These are phyloP conservation scores for Zaprionus kolodkinae DNA, from an alignment of 1,140 invertebrate species.

Conservation along the genomic window DNA sequence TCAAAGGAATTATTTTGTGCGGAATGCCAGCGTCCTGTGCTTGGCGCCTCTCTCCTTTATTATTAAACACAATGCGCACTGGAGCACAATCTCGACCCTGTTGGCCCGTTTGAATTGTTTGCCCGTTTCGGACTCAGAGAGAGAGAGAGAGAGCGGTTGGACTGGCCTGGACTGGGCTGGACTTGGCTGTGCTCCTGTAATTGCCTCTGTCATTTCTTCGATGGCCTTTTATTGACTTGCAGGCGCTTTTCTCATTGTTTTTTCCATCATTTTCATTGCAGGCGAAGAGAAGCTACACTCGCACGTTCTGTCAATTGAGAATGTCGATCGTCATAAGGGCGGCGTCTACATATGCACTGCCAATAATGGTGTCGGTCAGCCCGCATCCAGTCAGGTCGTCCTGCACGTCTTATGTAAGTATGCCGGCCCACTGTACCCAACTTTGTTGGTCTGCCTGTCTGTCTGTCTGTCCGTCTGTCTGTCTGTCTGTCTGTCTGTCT, in stretches of 20 bases:
- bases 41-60: conserved; percentile 56
- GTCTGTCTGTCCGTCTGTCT: conserved; percentile 1
- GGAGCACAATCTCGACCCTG: conserved; percentile 27
- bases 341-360: conserved; percentile 88
- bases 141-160: conserved; percentile 18
- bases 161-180: conserved; percentile 26
- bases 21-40: conserved; percentile 4
- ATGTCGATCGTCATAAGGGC: conserved; percentile 86
- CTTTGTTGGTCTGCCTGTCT: background rate
- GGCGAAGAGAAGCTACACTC: conserved; percentile 85
- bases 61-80: conserved; percentile 73
- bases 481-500: conserved; percentile 3
- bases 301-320: conserved; percentile 84
- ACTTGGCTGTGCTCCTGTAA: conserved; percentile 56
- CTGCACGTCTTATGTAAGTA: conserved; percentile 88
- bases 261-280: conserved; percentile 36
- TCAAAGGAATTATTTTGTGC: conserved; percentile 69
- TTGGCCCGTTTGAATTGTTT: conserved; percentile 28
- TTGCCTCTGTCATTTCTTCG: conserved; percentile 70
- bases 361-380: conserved; percentile 87
- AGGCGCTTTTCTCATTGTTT: conserved; percentile 44
- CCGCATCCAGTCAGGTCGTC: conserved; percentile 86
- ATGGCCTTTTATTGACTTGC: conserved; percentile 68
- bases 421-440: background rate
- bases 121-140: conserved; percentile 9